phyloP scores from a whole-genome alignment of 2,888 invertebrate species.

The Punctoribates punctum region DNA sequence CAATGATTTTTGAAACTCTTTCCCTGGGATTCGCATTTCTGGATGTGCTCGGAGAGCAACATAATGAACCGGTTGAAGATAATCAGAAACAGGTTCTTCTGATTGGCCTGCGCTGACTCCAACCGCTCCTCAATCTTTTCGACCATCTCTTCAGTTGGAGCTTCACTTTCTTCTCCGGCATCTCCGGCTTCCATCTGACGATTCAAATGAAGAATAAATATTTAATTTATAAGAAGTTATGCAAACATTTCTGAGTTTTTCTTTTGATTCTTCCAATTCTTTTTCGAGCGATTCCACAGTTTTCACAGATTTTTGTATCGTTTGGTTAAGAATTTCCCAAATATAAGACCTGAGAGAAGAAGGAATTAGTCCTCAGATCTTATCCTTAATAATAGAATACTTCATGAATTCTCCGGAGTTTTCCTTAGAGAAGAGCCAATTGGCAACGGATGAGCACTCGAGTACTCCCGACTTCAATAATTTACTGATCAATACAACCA shows the following conservation, averaged over 20 bases:
- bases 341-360: constrained; percentile 68
- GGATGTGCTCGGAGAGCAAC: constrained; percentile 92
- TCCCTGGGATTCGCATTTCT: constrained; percentile 86
- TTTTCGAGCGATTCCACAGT: constrained; percentile 74
- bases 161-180: constrained; percentile 54
- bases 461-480: constrained; percentile 95
- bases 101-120: constrained; percentile 91
- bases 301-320: constrained; percentile 93
- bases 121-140: constrained; percentile 93
- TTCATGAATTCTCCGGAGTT: constrained; percentile 84
- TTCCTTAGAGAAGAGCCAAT: constrained; percentile 94
- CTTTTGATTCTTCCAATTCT: constrained; percentile 78
- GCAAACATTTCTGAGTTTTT: constrained; percentile 71
- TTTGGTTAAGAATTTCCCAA: constrained; percentile 94
- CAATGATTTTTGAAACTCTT: constrained; percentile 88
- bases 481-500: constrained; percentile 92
- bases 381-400: constrained; percentile 52
- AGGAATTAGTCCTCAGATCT: background rate
- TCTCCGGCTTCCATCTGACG: constrained; percentile 50
- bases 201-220: constrained; percentile 9
- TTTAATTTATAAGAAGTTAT: background rate
- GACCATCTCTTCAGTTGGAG: constrained; percentile 75
- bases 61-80: constrained; percentile 98
- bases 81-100: constrained; percentile 92
- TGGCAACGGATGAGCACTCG: constrained; percentile 93